These are phyloP conservation scores for Actinopyga echinites DNA, from an alignment of 53 echinoderm and acorn worm genomes.

Conservation along the genomic window DNA sequence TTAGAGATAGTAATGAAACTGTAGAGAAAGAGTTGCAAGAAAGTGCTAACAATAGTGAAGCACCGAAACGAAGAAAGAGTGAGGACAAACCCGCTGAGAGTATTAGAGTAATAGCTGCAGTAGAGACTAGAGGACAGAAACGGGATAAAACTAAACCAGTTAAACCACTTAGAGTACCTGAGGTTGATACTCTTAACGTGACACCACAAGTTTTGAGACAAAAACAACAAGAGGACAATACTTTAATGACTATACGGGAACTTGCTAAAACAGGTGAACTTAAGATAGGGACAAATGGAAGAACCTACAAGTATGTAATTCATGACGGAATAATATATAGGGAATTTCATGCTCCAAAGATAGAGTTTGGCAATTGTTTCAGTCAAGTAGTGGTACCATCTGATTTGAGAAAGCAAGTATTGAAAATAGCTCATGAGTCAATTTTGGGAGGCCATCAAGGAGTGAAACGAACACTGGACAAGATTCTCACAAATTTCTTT, in stretches of 20 bases:
- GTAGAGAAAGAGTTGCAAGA: not conserved
- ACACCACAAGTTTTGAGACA: slow-evolving; percentile 6
- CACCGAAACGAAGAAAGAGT: no score
- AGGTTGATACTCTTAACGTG: not conserved
- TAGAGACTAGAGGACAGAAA: not conserved
- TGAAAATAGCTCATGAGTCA: slow-evolving; percentile 16
- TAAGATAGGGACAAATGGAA: not conserved
- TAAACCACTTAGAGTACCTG: slow-evolving; percentile 2
- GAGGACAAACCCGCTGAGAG: no score
- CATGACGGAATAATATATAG: not conserved
- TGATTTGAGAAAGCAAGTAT: slow-evolving; percentile 39
- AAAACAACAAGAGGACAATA: not conserved
- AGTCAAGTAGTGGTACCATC: slow-evolving; percentile 13
- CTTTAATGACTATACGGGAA: not conserved
- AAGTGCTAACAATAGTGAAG: no score
- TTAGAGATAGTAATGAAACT: not conserved
- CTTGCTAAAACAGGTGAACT: not conserved
- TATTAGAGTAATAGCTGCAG: not conserved
- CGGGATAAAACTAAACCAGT: not conserved
- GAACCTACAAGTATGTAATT: not conserved
- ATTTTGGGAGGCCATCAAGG: slow-evolving; percentile 33
- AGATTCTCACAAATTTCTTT: slow-evolving; percentile 21
- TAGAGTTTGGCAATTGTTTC: not conserved
- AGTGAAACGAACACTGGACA: slow-evolving; percentile 4
- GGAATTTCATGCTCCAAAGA: not conserved